Evolutionary conservation across 2,113 vertebrate species (phyloP), one percentile per base, ranked within the genome.

Genomic region (Hyla sarda): DNA sequence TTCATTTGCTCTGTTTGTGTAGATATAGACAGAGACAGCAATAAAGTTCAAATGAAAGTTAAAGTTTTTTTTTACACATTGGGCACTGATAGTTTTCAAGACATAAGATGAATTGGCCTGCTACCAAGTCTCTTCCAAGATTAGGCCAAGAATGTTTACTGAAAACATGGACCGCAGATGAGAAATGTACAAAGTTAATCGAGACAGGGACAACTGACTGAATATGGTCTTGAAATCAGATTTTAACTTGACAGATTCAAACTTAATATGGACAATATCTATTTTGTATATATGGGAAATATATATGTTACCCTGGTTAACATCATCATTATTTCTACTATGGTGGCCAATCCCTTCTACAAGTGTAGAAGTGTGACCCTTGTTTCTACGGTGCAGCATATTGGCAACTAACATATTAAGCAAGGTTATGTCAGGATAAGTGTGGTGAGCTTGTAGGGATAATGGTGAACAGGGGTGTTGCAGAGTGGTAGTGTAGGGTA

Each of bases 31-130:
- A 71, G 67, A 11, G 67, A 71, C 67, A 71, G 34, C 67, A 41
- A n/a, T 1, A 71, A 71, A 52, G 73, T 30, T 50, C 45, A 76
- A 52, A 48, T 76, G 25, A 76, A 76, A 76, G 73, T 76, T 30
- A 47, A 74, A 74, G 19, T 41, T 0, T 16, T 14, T 16, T 14
- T 74, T 47, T 48, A 48, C 12, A 37, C 67, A 71, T 11, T 71
- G 67, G 67, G 34, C 34, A 41, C 34, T 30, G 67, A 41, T 37
- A 37, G 21, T 76, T 48, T 76, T 28, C 7, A 30, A 71, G 17
- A 23, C 34, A 71, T 71, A 71, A 41, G 47, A 76, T 16, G 47
- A 52, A 47, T 50, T 52, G 73, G 45, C 13, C 47, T 30, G 25
- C 14, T 30, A 30, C 23, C 45, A 50, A 48, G 47, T 52, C 73